Base-by-base conservation (phyloP, 2,888 invertebrate species). In the Chrysomela aeneicollis region DNA sequence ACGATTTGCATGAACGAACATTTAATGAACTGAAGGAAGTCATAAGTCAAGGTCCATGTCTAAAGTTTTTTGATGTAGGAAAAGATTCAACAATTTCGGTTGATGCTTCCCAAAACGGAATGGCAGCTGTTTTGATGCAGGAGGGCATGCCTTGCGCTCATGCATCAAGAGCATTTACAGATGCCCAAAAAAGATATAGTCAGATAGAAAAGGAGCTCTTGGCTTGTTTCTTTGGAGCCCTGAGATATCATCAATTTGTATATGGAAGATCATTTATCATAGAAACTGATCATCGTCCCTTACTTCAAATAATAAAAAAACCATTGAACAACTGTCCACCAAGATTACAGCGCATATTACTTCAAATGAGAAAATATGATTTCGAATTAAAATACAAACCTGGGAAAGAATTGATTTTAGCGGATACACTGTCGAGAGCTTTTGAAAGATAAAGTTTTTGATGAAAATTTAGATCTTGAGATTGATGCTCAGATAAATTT, bases 51-150 rank as follows among this genome's bases (percentile, higher is more conserved):
- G 18, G 15, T 26, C 26, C 21, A 9, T 52, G 26, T 52, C 5
- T 52, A 6, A 2, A 52, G 15, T 52, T 15, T 26, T 30, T 17
- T 6, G 30, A n/a, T n/a, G n/a, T 22, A 12, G 22, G 22, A 4
- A 12, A 30, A 51, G 1, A 6, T 2, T n/a, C 51, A 51, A 51
- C 30, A 19, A 49, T 73, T 17, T 73, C 72, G 15, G 74, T 73
- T 5, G 76, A 77, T 70, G 63, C 71, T 6, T 73, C 72, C 30
- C 46, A 69, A 63, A 53, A 37, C 52, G 77, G 75, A 5, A 17
- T 74, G 22, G 77, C 74, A 18, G 73, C 75, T n/a, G 66, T 65
- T 22, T 61, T 76, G 1, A 42, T 75, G n/a, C 76, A 77, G 69
- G n/a, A 51, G 8, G 51, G 49, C 12, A 3, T 8, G 9, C n/a